phyloP scores from a whole-genome alignment of 64 coral and sea anemone genomes.

The Actinia tenebrosa region DNA sequence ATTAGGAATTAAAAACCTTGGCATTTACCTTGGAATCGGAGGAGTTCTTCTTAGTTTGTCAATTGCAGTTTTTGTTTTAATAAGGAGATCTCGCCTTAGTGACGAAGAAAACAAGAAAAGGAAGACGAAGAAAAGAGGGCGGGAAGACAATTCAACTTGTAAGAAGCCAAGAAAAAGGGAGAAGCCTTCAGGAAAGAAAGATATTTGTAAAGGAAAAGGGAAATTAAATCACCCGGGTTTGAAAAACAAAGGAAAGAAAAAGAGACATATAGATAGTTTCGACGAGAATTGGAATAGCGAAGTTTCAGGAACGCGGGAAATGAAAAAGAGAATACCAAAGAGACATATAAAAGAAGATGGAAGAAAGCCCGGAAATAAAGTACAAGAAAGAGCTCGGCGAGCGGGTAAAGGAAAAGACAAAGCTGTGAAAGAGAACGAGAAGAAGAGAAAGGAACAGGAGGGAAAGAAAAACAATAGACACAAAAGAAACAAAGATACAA shows the following conservation, averaged over 20 bases:
- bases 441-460: background rate
- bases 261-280: background rate
- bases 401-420: background rate
- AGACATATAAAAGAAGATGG: background rate
- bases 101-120: background rate
- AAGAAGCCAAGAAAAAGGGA: background rate
- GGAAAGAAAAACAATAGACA: no score
- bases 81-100: background rate
- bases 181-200: background rate
- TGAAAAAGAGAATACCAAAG: background rate
- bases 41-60: background rate
- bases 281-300: background rate
- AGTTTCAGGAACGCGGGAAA: background rate
- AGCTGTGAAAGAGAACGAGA: background rate
- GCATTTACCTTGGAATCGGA: background rate
- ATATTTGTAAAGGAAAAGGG: background rate
- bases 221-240: background rate
- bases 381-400: background rate
- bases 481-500: no score
- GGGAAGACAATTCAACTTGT: background rate
- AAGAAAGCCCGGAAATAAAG: background rate
- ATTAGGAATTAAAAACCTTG: background rate
- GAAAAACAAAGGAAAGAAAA: background rate
- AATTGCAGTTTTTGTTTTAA: background rate
- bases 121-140: background rate